Evolutionary conservation across 2,888 invertebrate genomes (phyloP).

Genomic region (Polydrusus cervinus): DNA sequence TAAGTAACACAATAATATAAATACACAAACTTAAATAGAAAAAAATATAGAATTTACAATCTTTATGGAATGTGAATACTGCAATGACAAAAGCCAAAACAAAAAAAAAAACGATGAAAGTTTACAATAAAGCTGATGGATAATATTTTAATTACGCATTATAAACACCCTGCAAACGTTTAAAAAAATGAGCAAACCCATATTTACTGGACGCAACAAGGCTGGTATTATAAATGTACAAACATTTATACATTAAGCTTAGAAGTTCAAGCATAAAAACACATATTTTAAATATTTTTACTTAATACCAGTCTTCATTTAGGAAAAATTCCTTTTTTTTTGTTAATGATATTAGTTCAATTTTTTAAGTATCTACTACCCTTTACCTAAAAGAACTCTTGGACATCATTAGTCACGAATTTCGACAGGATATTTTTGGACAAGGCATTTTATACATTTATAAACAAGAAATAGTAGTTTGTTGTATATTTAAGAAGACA

Average conservation of each 20-base stretch:
- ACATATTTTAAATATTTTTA: slow-evolving; percentile 4
- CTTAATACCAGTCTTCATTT: slow-evolving; percentile 21
- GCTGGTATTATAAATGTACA: slow-evolving; percentile 8
- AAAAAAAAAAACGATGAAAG: background rate
- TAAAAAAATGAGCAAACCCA: slow-evolving; percentile 17
- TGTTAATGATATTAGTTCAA: slow-evolving; percentile 21
- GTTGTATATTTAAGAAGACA: background rate
- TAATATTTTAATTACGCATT: background rate
- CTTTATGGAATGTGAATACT: slow-evolving; percentile 40
- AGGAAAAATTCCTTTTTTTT: slow-evolving; percentile 7
- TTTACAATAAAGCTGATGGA: background rate
- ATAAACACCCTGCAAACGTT: slow-evolving; percentile 14
- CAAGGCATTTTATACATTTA: slow-evolving; percentile 15
- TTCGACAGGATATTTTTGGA: slow-evolving; percentile 6
- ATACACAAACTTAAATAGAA: slow-evolving; percentile 34
- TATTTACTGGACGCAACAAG: slow-evolving; percentile 18
- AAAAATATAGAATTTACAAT: slow-evolving; percentile 35
- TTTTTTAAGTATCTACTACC: slow-evolving; percentile 24
- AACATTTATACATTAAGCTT: background rate
- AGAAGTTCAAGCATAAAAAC: slow-evolving; percentile 7
- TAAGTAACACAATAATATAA: slow-evolving; percentile 42
- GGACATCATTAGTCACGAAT: slow-evolving; percentile 5
- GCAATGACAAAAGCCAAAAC: slow-evolving; percentile 26
- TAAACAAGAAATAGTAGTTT: background rate
- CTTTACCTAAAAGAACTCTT: background rate